Evolutionary conservation across 2,113 vertebrate genomes (phyloP), one percentile per base, ranked within the genome.

Genomic region (Polyodon spathula): DNA sequence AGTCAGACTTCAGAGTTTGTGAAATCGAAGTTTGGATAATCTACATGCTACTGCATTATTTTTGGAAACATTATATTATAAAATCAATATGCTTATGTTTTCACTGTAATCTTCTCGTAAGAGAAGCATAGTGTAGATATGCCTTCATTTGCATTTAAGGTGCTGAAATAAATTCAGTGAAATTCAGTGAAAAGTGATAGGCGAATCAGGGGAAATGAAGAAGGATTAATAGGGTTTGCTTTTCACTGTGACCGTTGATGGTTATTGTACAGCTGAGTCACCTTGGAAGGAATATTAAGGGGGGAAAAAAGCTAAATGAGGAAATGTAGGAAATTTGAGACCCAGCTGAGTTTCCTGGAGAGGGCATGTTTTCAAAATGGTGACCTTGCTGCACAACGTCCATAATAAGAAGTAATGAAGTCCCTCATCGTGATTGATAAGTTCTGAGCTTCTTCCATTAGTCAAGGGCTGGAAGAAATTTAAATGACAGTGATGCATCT

Each of bases 101-200:
- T 75, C 77, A 79, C 77, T 79, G 74, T 79, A 77, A 82, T 78
- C 79, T 74, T 76, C 80, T 77, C 79, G 76, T 78, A 77, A 82
- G 70, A 68, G 58, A 73, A 73, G 72, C 79, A 74, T 71, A 73
- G 66, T 67, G 71, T 72, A 85, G 76, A 84, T 84, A 82, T 81
- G 81, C 77, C 73, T 61, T 77, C 74, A 85, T 84, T 86, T 83
- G 81, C 83, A 84, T 86, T 86, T 85, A 82, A 86, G 82, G 79
- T 83, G 78, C 78, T 79, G 81, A 78, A 81, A 83, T 85, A 82
- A 84, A 87, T 85, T 81, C 75, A 48, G 70, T 74, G 68, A 82
- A 84, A 87, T 85, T 81, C 75, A 48, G 70, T 74, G 68, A 76
- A 82, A 87, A 80, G 76, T 72, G 75, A 82, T 69, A 63, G 74